Base-by-base conservation (phyloP, 1,140 invertebrate species). In the Mamestra configurata region DNA sequence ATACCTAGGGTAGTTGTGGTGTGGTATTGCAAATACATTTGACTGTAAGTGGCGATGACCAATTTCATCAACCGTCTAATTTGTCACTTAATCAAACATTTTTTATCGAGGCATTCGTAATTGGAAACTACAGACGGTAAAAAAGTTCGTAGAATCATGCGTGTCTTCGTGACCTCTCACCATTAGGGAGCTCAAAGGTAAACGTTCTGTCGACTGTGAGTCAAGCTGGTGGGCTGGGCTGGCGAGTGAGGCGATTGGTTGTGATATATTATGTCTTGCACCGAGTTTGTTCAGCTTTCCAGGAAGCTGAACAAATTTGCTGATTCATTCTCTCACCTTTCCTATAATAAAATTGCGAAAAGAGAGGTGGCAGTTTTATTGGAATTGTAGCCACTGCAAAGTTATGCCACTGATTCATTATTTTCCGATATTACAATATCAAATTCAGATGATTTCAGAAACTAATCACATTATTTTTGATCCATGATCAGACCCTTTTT, bases 271-370 rank as follows among this genome's bases (percentile, higher is more conserved):
- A 35, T 35, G 15, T 31, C 68, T 71, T 53, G 20, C 40, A 27
- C 13, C 20, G 20, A 68, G 66, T 70, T 70, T 40, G 40, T 70
- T 49, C 43, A 49, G 40, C 66, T 49, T 70, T 70, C 66, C 20
- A 15, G 18, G 66, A 70, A 70, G 24, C 20, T 70, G 66, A n/a
- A n/a, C n/a, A n/a, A n/a, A n/a, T n/a, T n/a, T n/a, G n/a, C n/a
- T n/a, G n/a, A 70, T 5, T 70, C 66, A 70, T 18, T 49, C 43
- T 4, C 13, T 49, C 43, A 46, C 22, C 10, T 70, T 11, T 0
- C 35, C 18, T n/a, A 70, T 40, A 70, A 11, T 46, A 49, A 8
- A 10, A 0, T 13, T 0, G 51, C 7, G 18, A 55, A 24, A 55
- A 55, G 4, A 61, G 59, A 61, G n/a, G 31, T 4, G 59, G 7